Conservation (phyloP, 2,888 invertebrate species). For the Chloromyia formosa region DNA sequence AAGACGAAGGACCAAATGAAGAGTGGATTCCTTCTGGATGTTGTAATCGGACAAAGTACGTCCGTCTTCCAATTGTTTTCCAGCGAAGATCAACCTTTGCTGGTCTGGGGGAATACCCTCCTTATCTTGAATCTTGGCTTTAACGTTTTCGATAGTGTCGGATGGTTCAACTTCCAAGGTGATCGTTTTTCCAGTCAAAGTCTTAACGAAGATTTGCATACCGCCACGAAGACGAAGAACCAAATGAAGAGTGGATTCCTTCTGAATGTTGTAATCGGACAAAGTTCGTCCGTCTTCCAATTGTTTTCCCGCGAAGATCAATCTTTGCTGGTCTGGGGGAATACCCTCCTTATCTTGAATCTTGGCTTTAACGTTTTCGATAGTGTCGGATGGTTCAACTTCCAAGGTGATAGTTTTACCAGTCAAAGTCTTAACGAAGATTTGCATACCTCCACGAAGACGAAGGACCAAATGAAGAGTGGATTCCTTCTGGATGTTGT, state of each 20-base stretch:
- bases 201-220: conserved; percentile 44
- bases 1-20: conserved; percentile 43
- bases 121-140: conserved; percentile 42
- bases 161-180: conserved; percentile 38
- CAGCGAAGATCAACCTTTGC: conserved; percentile 45
- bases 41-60: conserved; percentile 45
- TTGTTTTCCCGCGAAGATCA: conserved; percentile 44
- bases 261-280: conserved; percentile 44
- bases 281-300: conserved; percentile 42
- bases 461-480: conserved; percentile 42
- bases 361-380: conserved; percentile 43
- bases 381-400: conserved; percentile 41
- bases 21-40: conserved; percentile 44
- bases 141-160: conserved; percentile 38
- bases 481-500: conserved; percentile 44
- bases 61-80: conserved; percentile 45
- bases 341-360: conserved; percentile 44
- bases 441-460: conserved; percentile 44
- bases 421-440: conserved; percentile 42
- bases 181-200: conserved; percentile 38
- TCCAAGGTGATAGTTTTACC: conserved; percentile 43
- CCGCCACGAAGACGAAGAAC: conserved; percentile 44
- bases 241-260: conserved; percentile 42
- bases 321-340: conserved; percentile 41
- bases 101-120: conserved; percentile 46